Conservation (phyloP, 2,888 invertebrate species). For the Drosophila maculinotata region DNA sequence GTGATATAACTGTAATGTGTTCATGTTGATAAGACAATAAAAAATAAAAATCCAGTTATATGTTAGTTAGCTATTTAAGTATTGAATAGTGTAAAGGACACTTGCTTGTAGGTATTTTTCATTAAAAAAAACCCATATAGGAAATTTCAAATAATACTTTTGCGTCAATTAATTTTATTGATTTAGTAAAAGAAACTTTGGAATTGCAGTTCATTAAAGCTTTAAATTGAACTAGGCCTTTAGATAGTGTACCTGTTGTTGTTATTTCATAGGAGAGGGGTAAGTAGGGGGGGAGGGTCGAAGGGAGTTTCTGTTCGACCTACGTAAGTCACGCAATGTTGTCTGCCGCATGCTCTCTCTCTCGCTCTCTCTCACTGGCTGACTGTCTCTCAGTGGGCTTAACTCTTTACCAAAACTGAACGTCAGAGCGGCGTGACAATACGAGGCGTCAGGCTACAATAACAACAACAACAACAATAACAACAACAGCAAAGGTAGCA, state of each 20-base stretch:
- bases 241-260: slow-evolving; percentile 53
- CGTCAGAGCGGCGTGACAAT: slow-evolving; percentile 71
- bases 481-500: slow-evolving; percentile 23
- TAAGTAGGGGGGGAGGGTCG: neutral
- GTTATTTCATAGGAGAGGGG: slow-evolving; percentile 14
- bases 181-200: slow-evolving; percentile 16
- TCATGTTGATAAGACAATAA: too few species aligned
- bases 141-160: neutral
- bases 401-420: slow-evolving; percentile 40
- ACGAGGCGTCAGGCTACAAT: slow-evolving; percentile 55
- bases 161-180: slow-evolving; percentile 17
- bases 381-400: slow-evolving; percentile 13
- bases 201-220: slow-evolving; percentile 24
- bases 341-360: slow-evolving; percentile 37
- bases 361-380: neutral
- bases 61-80: too few species aligned
- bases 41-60: too few species aligned
- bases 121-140: neutral
- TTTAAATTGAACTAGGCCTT: slow-evolving; percentile 76
- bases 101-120: too few species aligned
- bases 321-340: slow-evolving; percentile 78
- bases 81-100: too few species aligned
- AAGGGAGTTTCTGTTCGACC: slow-evolving; percentile 50
- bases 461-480: slow-evolving; percentile 33
- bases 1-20: too few species aligned